phyloP scores from a whole-genome alignment of 2,113 vertebrate species.

The Synodontis membranacea region DNA sequence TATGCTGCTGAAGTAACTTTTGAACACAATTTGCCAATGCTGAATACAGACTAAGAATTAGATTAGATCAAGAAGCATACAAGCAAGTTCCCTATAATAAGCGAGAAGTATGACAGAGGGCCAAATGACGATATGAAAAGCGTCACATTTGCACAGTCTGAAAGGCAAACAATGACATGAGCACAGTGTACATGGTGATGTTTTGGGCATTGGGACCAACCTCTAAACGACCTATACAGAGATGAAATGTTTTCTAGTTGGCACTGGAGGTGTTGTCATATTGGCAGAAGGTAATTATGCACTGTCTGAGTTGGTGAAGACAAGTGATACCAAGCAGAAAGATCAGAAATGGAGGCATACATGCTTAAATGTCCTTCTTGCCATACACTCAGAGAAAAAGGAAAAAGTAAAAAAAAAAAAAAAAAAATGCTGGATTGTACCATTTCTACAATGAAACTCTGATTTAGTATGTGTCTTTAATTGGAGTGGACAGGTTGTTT shows the following conservation, averaged over 20 bases:
- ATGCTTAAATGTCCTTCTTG: background rate
- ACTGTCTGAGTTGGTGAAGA: conserved; percentile 2
- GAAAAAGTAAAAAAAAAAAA: no score
- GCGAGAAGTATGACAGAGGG: background rate
- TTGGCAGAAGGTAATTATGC: conserved; percentile 33
- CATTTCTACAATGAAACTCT: no score
- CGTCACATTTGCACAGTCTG: background rate
- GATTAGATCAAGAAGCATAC: background rate
- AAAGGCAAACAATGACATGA: conserved; percentile 10
- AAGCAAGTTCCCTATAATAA: background rate
- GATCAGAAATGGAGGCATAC: background rate
- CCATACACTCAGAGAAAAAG: background rate
- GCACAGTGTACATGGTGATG: background rate
- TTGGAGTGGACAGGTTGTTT: background rate
- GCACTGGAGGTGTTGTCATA: conserved; percentile 19
- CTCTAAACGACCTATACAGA: conserved; percentile 29
- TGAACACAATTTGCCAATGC: background rate
- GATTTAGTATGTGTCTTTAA: background rate
- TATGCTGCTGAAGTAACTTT: background rate
- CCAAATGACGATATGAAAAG: background rate
- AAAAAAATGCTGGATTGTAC: background rate
- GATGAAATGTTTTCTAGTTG: conserved; percentile 12
- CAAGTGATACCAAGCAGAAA: background rate
- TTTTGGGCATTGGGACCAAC: conserved; percentile 24
- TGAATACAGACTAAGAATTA: background rate